A percentile compares a stretch with the other conserved stretches of the same genome.
Evolutionary conservation across 2,888 invertebrate genomes (phyloP).

Genomic region (Ptychoptera albimana): DNA sequence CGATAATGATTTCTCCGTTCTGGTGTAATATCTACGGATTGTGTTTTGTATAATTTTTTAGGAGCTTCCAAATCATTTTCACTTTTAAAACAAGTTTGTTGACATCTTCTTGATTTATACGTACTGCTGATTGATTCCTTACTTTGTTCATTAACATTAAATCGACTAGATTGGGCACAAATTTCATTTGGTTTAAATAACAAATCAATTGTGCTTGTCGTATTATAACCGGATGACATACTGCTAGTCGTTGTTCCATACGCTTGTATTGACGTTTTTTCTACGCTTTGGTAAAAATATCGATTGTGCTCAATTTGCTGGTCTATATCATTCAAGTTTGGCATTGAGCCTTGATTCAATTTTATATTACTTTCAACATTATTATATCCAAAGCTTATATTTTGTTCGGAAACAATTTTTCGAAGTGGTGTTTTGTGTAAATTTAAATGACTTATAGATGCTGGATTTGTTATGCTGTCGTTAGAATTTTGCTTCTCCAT

Average conservation of each 20-base stretch:
- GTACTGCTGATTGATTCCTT: conserved; percentile 1
- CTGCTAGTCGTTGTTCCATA: too few species aligned
- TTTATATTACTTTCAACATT: conserved; percentile 4
- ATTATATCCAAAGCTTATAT: conserved; percentile 16
- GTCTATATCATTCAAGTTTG: conserved; percentile 29
- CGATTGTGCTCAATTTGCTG: conserved; percentile 29
- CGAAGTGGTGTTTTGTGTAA: conserved; percentile 20
- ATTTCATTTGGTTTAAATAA: conserved; percentile 28
- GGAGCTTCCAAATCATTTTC: neutral
- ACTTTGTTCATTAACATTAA: conserved; percentile 23
- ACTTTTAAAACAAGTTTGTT: neutral
- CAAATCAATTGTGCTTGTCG: conserved; percentile 17
- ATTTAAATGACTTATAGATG: neutral
- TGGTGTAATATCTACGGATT: too few species aligned
- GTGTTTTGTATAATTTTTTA: neutral
- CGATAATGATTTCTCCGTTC: too few species aligned
- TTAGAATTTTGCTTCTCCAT: neutral
- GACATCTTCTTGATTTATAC: neutral
- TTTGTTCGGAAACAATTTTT: conserved; percentile 24
- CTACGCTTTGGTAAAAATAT: conserved; percentile 15
- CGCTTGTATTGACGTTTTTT: too few species aligned
- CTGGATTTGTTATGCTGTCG: neutral
- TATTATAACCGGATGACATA: too few species aligned
- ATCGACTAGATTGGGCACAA: conserved; percentile 29
- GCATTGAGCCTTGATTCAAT: conserved; percentile 28